Conservation (phyloP, 2,113 vertebrate genomes). For the Misgurnus mizolepis region DNA sequence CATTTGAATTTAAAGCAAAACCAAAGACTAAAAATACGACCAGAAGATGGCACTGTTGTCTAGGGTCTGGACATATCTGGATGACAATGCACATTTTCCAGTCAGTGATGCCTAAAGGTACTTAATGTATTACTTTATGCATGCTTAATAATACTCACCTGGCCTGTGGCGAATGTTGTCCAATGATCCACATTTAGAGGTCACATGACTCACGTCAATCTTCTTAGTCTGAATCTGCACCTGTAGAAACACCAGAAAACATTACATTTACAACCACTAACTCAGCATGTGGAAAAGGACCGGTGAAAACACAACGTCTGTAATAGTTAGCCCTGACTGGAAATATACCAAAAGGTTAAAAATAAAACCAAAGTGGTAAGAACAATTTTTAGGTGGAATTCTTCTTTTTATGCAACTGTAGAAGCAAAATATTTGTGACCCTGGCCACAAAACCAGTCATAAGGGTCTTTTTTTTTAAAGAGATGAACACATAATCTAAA, state of each 20-base stretch:
- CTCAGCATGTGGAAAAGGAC: no score
- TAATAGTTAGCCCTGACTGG: no score
- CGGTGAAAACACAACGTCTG: no score
- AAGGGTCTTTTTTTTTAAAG: no score
- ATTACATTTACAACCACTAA: no score
- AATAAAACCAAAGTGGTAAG: no score
- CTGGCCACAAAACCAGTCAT: no score
- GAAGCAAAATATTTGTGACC: no score
- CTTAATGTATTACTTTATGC: not conserved
- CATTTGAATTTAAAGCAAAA: not conserved
- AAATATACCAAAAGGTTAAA: no score
- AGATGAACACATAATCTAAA: no score
- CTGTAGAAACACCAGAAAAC: conserved; percentile 68
- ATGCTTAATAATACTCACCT: conserved; percentile 74
- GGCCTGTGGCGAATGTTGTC: conserved; percentile 97
- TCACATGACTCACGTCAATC: conserved; percentile 97
- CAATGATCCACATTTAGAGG: conserved; percentile 96
- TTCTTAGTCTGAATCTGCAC: conserved; percentile 96
- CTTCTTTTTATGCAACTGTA: no score
- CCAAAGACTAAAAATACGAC: not conserved
- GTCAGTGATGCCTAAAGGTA: not conserved
- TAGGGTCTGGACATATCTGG: not conserved
- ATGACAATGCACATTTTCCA: conserved; percentile 12
- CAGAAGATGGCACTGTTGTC: conserved; percentile 64
- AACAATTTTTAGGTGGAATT: no score